Percentiles rank a stretch among this genome's conserved stretches.
Conservation (phyloP, 1,140 invertebrate species). For the Melitaea cinxia region DNA sequence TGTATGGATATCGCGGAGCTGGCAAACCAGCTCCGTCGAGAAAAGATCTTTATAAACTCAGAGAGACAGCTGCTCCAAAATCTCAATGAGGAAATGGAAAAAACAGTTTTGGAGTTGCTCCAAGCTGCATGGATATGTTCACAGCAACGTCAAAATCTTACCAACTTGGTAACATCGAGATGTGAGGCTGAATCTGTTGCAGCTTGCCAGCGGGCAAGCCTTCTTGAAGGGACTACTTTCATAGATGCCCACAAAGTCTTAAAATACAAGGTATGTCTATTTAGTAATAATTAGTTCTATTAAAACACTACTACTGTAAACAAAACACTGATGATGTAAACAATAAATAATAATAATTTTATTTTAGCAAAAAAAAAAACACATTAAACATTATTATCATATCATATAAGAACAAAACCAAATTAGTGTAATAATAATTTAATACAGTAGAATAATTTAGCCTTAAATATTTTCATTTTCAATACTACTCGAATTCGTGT, state of each 20-base stretch:
- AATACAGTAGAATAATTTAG: no score
- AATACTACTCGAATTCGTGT: no score
- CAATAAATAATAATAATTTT: no score
- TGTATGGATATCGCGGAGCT: slow-evolving; percentile 77
- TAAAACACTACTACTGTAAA: neutral
- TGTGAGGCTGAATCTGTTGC: slow-evolving; percentile 88
- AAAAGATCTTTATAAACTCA: slow-evolving; percentile 79
- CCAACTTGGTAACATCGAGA: slow-evolving; percentile 88
- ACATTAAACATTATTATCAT: no score
- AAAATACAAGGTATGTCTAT: slow-evolving; percentile 85
- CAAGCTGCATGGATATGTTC: slow-evolving; percentile 94
- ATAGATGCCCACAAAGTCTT: slow-evolving; percentile 94
- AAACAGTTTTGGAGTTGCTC: slow-evolving; percentile 68
- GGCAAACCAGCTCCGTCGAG: slow-evolving; percentile 72
- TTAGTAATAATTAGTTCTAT: slow-evolving; percentile 7
- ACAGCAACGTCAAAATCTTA: slow-evolving; percentile 93
- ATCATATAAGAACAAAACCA: no score
- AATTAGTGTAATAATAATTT: no score
- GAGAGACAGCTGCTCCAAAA: slow-evolving; percentile 75
- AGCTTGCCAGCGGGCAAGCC: slow-evolving; percentile 89
- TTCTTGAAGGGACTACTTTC: slow-evolving; percentile 90
- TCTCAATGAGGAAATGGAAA: slow-evolving; percentile 77
- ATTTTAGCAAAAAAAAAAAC: slow-evolving; percentile 4
- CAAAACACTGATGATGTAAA: neutral
- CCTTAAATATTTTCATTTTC: no score